Evolutionary conservation across 35 echinoderm and acorn worm genomes (phyloP).

Genomic region (Amphiura filiformis): DNA sequence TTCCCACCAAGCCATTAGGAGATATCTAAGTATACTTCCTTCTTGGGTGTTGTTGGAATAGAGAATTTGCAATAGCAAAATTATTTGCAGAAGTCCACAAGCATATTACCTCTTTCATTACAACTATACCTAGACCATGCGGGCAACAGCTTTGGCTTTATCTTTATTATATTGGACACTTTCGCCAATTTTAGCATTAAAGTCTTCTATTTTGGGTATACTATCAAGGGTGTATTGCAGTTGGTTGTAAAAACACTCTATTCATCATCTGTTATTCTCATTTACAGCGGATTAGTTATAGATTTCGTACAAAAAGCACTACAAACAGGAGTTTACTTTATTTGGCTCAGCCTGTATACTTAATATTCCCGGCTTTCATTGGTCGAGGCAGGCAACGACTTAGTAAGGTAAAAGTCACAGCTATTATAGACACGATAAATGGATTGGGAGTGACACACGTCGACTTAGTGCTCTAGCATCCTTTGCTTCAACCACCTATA

Average conservation of each 20-base stretch:
- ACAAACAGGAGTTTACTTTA: too few species aligned
- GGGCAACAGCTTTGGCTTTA: neutral
- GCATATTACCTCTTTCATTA: neutral
- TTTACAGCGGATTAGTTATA: too few species aligned
- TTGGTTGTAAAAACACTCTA: neutral
- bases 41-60: conserved; percentile 38
- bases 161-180: neutral
- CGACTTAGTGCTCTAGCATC: too few species aligned
- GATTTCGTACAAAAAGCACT: too few species aligned
- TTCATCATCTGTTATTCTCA: too few species aligned
- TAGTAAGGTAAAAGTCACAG: too few species aligned
- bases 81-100: conserved; percentile 3
- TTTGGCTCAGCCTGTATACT: too few species aligned
- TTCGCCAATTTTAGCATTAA: neutral
- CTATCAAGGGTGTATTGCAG: neutral
- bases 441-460: too few species aligned
- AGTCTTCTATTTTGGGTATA: neutral
- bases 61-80: conserved; percentile 12
- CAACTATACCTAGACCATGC: neutral
- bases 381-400: too few species aligned
- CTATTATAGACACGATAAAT: too few species aligned
- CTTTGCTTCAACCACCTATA: too few species aligned
- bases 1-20: conserved; percentile 15
- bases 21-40: neutral
- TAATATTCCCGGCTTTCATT: too few species aligned